Evolutionary conservation across 2,888 invertebrate genomes (phyloP), one percentile per base, ranked within the genome.

Genomic region (Galerucella pusilla): DNA sequence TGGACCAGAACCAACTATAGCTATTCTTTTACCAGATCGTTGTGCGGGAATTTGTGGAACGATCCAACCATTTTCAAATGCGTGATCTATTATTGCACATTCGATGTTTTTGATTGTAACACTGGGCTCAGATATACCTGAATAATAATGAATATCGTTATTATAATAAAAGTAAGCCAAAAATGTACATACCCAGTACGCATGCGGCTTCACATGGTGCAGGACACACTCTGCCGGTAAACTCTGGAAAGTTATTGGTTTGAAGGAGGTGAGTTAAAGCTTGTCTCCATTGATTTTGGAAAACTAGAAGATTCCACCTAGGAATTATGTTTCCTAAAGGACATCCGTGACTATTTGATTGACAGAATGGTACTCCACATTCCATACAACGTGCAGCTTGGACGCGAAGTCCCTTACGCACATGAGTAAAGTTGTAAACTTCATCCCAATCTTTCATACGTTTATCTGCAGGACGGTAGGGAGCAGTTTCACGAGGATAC

Each of bases 41-140:
- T 81, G 73, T 12, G 79, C 46, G 2, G 87, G 87, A n/a, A 80
- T 71, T 67, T 83, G 81, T 0, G 83, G 83, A 20, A 85, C 81
- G 76, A 95, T 93, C 0, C 99, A 94, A 68, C 97, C 98, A 88
- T 95, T 93, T 85, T 98, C 97, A 88, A 97, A 99, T 12, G 97
- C 99, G 89, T 97, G 93, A 89, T 99, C 99, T 82, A 99, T 98
- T 87, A 99, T 99, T 73, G 98, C 93, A 87, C 98, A 98, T 89
- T 99, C 99, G 83, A 99, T 99, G 87, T 98, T 98, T 89, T 99
- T 99, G 87, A 99, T 99, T 77, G 99, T 99, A 35, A 99, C 99
- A 12, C 99, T 92, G 3, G 98, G 97, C 83, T 97, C 96, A 25
- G 96, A 97, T 86, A 99, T 99, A 74, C 93, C 87, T 70, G 12